A percentile compares a stretch with the other conserved stretches of the same genome.
Conservation (phyloP, 2,888 invertebrate genomes). For the Drosophila nr. perissopoda region DNA sequence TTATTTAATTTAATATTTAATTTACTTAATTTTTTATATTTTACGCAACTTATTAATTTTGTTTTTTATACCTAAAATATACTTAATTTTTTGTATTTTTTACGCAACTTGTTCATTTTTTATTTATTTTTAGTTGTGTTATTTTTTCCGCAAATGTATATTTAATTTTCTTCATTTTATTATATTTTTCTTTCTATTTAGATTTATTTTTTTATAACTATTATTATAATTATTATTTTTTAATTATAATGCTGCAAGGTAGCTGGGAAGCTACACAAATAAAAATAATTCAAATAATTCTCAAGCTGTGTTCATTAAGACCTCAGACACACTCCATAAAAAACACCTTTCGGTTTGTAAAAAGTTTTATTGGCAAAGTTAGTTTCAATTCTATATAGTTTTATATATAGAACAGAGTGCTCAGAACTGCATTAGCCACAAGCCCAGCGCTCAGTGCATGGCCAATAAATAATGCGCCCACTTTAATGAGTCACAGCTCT, state of each 20-base stretch:
- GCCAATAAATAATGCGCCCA: conserved; percentile 55
- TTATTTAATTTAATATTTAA: too few relatives aligned
- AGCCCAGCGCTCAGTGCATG: conserved; percentile 13
- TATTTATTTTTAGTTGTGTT: too few relatives aligned
- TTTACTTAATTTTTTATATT: too few relatives aligned
- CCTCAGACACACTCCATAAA: background rate
- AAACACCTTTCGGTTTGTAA: background rate
- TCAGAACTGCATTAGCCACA: conserved; percentile 8
- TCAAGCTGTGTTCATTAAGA: background rate
- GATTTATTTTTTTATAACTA: too few relatives aligned
- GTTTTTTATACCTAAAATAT: too few relatives aligned
- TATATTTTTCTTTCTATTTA: too few relatives aligned
- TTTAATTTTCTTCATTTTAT: too few relatives aligned
- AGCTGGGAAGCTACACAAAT: background rate
- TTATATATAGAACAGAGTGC: background rate
- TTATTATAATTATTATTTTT: too few relatives aligned
- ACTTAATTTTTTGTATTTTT: too few relatives aligned
- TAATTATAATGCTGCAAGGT: background rate
- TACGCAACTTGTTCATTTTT: too few relatives aligned
- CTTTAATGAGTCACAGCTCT: conserved; percentile 49
- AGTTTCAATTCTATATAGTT: conserved; percentile 5
- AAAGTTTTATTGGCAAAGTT: background rate
- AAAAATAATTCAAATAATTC: background rate
- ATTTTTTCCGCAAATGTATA: too few relatives aligned
- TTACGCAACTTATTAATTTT: too few relatives aligned